Evolutionary conservation across 2,888 invertebrate species (phyloP).

Genomic region (Lysandra bellargus): DNA sequence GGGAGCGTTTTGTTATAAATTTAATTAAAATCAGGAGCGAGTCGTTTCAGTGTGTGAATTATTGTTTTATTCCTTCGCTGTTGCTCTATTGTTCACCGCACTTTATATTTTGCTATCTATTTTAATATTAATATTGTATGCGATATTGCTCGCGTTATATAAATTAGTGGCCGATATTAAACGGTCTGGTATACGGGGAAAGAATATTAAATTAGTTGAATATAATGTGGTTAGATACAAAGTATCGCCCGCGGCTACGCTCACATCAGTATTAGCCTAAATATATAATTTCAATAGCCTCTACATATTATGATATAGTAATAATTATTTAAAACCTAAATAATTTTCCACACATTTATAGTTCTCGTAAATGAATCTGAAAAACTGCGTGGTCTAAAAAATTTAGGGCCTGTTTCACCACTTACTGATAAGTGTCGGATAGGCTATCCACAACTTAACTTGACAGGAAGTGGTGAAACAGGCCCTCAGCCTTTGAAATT

Average conservation of each 20-base stretch:
- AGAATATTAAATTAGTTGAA: slow-evolving; percentile 4
- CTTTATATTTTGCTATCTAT: slow-evolving; percentile 34
- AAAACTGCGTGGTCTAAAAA: too few species aligned
- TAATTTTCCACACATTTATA: too few species aligned
- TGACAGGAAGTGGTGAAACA: too few species aligned
- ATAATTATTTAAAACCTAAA: too few species aligned
- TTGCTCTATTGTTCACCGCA: slow-evolving; percentile 27
- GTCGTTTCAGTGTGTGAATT: slow-evolving; percentile 44
- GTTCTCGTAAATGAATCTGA: too few species aligned
- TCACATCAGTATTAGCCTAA: neutral
- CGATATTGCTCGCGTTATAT: slow-evolving; percentile 12
- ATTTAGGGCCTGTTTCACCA: too few species aligned
- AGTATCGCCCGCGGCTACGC: neutral
- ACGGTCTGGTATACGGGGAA: neutral
- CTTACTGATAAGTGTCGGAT: too few species aligned
- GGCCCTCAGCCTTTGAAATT: too few species aligned
- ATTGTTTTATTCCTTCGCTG: slow-evolving; percentile 36
- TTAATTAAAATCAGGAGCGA: slow-evolving; percentile 53
- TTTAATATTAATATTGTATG: slow-evolving; percentile 32
- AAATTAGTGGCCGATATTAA: slow-evolving; percentile 17
- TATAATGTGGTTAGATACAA: neutral
- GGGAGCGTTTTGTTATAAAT: slow-evolving; percentile 52
- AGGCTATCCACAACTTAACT: too few species aligned
- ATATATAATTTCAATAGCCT: neutral
- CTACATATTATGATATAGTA: too few species aligned